These are phyloP conservation scores for Drosophila fungiperda DNA, from an alignment of 2,888 invertebrate genomes.

Conservation along the genomic window DNA sequence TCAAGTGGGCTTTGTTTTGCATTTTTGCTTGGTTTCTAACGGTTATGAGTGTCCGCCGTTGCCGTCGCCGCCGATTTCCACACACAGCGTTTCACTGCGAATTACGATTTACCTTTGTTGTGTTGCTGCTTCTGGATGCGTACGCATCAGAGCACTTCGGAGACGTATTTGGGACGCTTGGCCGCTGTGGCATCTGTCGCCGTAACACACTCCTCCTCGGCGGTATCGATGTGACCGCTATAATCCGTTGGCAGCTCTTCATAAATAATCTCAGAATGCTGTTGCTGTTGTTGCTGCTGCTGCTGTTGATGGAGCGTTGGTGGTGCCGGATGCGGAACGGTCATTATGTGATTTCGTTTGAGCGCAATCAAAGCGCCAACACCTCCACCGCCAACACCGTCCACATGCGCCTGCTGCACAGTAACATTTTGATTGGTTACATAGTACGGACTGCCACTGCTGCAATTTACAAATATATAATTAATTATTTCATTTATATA, in stretches of 20 bases:
- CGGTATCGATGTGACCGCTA: constrained; percentile 81
- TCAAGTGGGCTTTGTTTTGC: constrained; percentile 53
- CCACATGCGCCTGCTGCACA: constrained; percentile 62
- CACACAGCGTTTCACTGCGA: constrained; percentile 17
- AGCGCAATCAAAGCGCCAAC: constrained; percentile 83
- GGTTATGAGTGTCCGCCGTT: constrained; percentile 28
- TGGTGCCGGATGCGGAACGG: constrained; percentile 70
- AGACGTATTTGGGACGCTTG: constrained; percentile 84
- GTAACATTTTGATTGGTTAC: constrained; percentile 81
- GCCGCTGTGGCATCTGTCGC: constrained; percentile 62
- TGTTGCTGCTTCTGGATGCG: constrained; percentile 71
- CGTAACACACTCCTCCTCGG: constrained; percentile 83
- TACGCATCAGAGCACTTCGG: constrained; percentile 84
- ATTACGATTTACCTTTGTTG: constrained; percentile 64
- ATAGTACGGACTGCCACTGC: constrained; percentile 83
- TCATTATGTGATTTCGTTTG: constrained; percentile 83
- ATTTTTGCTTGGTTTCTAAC: constrained; percentile 40
- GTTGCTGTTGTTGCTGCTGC: constrained; percentile 59
- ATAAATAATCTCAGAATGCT: constrained; percentile 82
- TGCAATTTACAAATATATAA: constrained; percentile 30
- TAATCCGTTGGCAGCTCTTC: constrained; percentile 84
- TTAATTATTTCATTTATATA: background rate
- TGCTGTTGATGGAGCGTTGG: constrained; percentile 69
- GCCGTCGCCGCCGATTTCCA: constrained; percentile 17
- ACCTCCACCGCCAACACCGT: constrained; percentile 61